Evolutionary conservation across 92 coral and sea anemone species (phyloP), one percentile per base, ranked within the genome.

Genomic region (Palythoa grandis): DNA sequence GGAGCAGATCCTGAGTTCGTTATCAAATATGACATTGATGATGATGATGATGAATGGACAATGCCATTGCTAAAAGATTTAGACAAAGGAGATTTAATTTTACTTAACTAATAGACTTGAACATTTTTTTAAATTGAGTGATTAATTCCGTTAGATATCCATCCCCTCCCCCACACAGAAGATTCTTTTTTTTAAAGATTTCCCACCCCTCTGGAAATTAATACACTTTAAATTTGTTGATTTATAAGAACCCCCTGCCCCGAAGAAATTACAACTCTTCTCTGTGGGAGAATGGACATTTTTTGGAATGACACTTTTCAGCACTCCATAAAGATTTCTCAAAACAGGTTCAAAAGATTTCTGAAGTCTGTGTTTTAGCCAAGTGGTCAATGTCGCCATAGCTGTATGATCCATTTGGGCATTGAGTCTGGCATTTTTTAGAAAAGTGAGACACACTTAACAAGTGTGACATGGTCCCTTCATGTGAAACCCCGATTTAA

Each of bases 41-140:
- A 35, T 2, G 72, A 68, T n/a, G 86, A 82, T 82, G 86, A 82
- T 82, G 74, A 82, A 82, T 82, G 86, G 86, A 63, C 70, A 82
- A 67, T 82, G 84, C 84, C 84, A 52, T 53, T 79, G 20, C 84
- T 82, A 35, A 24, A 29, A 24, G 74, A 70, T 29, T 17, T 70
- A 63, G 54, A 82, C 52, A 82, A 82, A 52, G 71, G 54, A 39
- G 76, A 82, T 43, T 65, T 82, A 65, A 82, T 82, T 82, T 82
- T 82, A 24, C 72, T 82, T n/a, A 57, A 82, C 25, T 56, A 58
- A 56, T 82, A 56, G 68, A 61, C 25, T 61, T 61, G 24, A 56
- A 61, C 4, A 1, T 16, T 43, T 82, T 25, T 13, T 61, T 61
- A 61, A 61, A 61, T 61, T 17, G 68, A 61, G 9, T 61, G 24